These are phyloP conservation scores for Aphelenchoides besseyi DNA, from an alignment of 1,140 invertebrate species.

Conservation along the genomic window DNA sequence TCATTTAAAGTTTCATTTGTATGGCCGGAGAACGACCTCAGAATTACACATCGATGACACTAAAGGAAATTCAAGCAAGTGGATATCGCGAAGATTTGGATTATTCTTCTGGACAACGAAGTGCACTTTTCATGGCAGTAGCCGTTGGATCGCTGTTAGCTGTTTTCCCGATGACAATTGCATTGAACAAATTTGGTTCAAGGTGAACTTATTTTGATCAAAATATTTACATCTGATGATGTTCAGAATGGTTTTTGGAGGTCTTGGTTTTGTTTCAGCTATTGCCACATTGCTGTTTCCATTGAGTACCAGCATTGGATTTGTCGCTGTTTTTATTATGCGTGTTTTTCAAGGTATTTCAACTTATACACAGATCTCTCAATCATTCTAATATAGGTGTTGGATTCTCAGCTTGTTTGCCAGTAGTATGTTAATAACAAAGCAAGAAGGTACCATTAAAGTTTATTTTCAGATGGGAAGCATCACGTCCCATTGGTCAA, in stretches of 20 bases:
- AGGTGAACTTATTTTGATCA: conserved; percentile 24
- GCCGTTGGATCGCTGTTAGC: conserved; percentile 59
- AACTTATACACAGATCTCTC: conserved; percentile 7
- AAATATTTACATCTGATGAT: background rate
- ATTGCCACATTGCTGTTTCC: conserved; percentile 54
- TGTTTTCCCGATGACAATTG: conserved; percentile 57
- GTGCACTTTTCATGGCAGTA: conserved; percentile 56
- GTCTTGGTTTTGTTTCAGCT: conserved; percentile 46
- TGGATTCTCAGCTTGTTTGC: conserved; percentile 47
- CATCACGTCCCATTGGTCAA: conserved; percentile 50
- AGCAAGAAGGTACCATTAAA: background rate
- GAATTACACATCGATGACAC: conserved; percentile 41
- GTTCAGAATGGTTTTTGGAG: conserved; percentile 34
- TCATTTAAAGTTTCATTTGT: too few species aligned
- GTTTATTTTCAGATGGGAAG: conserved; percentile 30
- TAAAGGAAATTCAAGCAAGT: conserved; percentile 22
- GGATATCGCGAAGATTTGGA: conserved; percentile 52
- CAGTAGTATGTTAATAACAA: conserved; percentile 21
- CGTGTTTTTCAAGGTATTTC: conserved; percentile 48
- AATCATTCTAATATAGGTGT: conserved; percentile 26
- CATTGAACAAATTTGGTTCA: conserved; percentile 53
- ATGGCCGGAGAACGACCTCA: conserved; percentile 51
- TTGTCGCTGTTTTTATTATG: conserved; percentile 48
- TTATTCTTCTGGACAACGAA: conserved; percentile 49
- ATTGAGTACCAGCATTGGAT: conserved; percentile 37